These are phyloP conservation scores for Serilophus lunatus DNA, from an alignment of 2,113 vertebrate genomes.

Conservation along the genomic window DNA sequence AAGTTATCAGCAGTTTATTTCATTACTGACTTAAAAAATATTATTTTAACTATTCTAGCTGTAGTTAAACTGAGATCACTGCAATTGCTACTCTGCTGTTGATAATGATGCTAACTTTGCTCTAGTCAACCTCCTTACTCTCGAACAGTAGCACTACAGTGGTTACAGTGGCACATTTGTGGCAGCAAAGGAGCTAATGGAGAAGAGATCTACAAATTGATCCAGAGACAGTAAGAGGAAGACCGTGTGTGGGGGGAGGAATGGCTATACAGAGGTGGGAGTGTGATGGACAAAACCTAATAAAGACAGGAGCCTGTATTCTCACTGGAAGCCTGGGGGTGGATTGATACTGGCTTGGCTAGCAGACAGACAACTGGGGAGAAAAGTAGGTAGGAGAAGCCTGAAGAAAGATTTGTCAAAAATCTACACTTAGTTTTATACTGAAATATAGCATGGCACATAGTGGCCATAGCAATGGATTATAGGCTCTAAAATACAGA, in stretches of 20 bases:
- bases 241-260: not conserved
- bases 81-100: not conserved
- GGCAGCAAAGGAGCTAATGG: not conserved
- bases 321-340: not conserved
- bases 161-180: not conserved
- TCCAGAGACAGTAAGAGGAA: not conserved
- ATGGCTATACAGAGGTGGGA: not conserved
- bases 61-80: not conserved
- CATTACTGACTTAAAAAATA: not conserved
- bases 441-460: no score
- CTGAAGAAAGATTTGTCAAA: not conserved
- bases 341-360: not conserved
- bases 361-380: not conserved
- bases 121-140: not conserved
- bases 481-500: not conserved
- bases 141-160: not conserved
- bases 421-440: not conserved
- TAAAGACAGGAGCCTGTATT: not conserved
- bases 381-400: not conserved
- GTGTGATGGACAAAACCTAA: not conserved
- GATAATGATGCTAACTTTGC: not conserved
- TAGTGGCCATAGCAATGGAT: not conserved
- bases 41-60: not conserved
- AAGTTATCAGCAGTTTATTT: not conserved
- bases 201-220: not conserved